phyloP scores from a whole-genome alignment of 2,888 invertebrate species.

The Bimastos eiseni region DNA sequence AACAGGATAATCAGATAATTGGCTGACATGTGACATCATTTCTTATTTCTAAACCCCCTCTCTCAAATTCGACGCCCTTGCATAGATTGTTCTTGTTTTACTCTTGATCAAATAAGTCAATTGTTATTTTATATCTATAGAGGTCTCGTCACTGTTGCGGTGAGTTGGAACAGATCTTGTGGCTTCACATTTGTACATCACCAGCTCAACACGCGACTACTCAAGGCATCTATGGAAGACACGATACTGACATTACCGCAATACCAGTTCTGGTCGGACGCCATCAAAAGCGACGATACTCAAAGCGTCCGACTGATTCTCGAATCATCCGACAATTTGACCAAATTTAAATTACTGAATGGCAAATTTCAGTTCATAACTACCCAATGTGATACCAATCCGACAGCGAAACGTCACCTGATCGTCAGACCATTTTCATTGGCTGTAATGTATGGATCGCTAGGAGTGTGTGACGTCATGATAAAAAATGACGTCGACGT shows the following conservation, averaged over 20 bases:
- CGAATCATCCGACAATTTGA: background rate
- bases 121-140: too few species aligned
- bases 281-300: background rate
- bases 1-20: too few species aligned
- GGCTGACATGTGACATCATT: too few species aligned
- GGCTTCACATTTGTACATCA: too few species aligned
- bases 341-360: background rate
- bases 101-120: too few species aligned
- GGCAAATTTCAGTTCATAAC: background rate
- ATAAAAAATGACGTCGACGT: background rate
- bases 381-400: background rate
- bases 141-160: too few species aligned
- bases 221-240: background rate
- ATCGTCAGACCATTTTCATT: conserved; percentile 9
- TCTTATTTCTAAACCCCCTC: too few species aligned
- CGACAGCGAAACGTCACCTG: background rate
- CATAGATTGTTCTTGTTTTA: too few species aligned
- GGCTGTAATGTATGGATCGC: background rate
- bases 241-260: background rate
- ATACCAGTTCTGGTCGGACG: background rate
- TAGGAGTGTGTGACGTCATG: background rate
- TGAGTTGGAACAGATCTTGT: too few species aligned
- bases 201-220: too few species aligned
- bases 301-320: background rate
- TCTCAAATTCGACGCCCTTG: too few species aligned